Evolutionary conservation across 2,113 vertebrate species (phyloP).

Genomic region (Anguilla japonica): DNA sequence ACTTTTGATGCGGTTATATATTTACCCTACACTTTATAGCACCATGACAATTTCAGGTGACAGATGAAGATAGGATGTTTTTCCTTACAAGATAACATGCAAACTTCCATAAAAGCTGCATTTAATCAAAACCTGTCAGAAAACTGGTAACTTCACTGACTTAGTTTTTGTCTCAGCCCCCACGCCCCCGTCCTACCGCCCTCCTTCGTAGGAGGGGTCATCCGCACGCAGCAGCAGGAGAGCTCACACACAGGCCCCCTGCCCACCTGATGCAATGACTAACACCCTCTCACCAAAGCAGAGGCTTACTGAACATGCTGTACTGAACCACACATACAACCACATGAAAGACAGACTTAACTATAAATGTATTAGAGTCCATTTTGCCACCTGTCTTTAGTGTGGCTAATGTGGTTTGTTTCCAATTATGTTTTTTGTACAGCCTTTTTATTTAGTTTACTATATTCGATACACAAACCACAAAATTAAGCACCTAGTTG

Average conservation of each 20-base stretch:
- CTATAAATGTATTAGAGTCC: too few relatives aligned
- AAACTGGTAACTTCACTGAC: background rate
- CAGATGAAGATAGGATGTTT: background rate
- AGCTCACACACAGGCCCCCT: background rate
- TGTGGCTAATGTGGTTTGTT: too few relatives aligned
- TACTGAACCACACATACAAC: too few relatives aligned
- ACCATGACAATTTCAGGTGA: background rate
- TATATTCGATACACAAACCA: too few relatives aligned
- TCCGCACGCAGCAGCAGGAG: background rate
- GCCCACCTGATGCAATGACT: background rate
- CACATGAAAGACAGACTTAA: too few relatives aligned
- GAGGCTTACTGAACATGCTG: background rate
- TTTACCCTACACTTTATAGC: background rate
- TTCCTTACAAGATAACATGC: background rate
- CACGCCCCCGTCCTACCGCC: background rate
- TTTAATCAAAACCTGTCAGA: background rate
- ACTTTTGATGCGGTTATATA: background rate
- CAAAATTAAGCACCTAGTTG: too few relatives aligned
- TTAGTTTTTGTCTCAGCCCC: too few relatives aligned
- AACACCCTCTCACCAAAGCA: background rate
- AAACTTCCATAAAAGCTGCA: background rate
- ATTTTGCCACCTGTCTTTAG: too few relatives aligned
- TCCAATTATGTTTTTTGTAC: too few relatives aligned
- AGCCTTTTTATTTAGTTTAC: too few relatives aligned
- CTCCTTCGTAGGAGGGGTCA: too few relatives aligned